A percentile compares a stretch with the other conserved stretches of the same genome.
Evolutionary conservation across 2,888 invertebrate species (phyloP).

Genomic region (Microctonus hyperodae): DNA sequence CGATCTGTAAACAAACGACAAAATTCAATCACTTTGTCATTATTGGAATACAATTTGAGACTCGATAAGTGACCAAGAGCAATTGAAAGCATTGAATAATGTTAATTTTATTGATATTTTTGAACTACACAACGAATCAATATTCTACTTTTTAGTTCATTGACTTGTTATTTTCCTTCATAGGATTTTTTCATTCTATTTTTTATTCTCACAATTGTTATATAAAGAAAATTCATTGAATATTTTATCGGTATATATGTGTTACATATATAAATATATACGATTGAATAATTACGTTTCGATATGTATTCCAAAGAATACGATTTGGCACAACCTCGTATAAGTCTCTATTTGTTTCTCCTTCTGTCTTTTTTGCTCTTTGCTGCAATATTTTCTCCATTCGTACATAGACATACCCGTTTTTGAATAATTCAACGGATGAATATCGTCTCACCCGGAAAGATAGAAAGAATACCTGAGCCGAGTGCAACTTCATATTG

Average conservation of each 20-base stretch:
- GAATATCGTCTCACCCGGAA: slow-evolving; percentile 21
- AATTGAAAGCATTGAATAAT: not conserved
- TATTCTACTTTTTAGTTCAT: not conserved
- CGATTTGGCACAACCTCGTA: slow-evolving; percentile 10
- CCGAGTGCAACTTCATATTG: not conserved
- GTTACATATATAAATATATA: too few relatives aligned
- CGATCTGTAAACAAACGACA: slow-evolving; percentile 29
- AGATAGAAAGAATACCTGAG: slow-evolving; percentile 19
- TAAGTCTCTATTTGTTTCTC: not conserved
- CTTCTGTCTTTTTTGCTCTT: slow-evolving; percentile 3
- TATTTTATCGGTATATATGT: not conserved
- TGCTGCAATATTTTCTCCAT: slow-evolving; percentile 16
- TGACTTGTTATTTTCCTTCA: not conserved
- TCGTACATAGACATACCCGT: slow-evolving; percentile 23
- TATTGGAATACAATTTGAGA: slow-evolving; percentile 29
- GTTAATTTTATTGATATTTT: slow-evolving; percentile 10
- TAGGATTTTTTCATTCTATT: not conserved
- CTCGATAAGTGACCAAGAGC: slow-evolving; percentile 20
- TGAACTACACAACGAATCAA: not conserved
- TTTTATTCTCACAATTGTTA: not conserved
- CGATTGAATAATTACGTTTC: slow-evolving; percentile 5
- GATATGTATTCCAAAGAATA: not conserved
- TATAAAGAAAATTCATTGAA: not conserved
- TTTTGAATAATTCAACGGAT: slow-evolving; percentile 38
- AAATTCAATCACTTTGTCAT: slow-evolving; percentile 33